Conservation (phyloP, 2,888 invertebrate species). For the Himalopsyche japonica region DNA sequence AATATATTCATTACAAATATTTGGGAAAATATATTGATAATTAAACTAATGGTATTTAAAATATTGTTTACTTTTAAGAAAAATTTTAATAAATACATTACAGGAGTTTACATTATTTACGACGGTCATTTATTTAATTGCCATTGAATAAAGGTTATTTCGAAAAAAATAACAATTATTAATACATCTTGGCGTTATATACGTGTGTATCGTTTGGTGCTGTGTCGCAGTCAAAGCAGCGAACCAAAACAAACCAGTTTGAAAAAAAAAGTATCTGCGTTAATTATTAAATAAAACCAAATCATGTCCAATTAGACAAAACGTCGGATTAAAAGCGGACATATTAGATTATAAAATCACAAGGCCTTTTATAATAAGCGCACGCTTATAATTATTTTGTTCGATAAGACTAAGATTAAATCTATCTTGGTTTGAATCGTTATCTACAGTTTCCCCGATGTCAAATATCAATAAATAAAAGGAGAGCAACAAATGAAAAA, state of each 20-base stretch:
- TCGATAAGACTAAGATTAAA: not conserved
- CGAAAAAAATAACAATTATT: no score
- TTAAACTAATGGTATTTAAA: no score
- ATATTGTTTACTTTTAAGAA: no score
- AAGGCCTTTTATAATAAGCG: not conserved
- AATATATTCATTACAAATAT: no score
- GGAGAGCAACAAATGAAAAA: slow-evolving; percentile 20
- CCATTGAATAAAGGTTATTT: no score
- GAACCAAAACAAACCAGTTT: not conserved
- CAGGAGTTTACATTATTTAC: no score
- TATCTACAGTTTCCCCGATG: not conserved
- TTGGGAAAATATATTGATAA: no score
- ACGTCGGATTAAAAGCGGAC: not conserved
- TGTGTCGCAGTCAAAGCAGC: not conserved
- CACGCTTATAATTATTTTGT: not conserved
- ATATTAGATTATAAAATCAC: not conserved
- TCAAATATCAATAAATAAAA: slow-evolving; percentile 28
- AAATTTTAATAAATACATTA: no score
- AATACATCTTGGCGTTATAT: no score
- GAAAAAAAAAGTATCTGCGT: not conserved
- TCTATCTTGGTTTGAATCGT: not conserved
- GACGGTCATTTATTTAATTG: no score
- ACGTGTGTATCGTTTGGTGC: no score
- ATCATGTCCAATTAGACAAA: not conserved
- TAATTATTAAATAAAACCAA: not conserved